Conservation (phyloP, 2,113 vertebrate species). For the Tachysurus fulvidraco region DNA sequence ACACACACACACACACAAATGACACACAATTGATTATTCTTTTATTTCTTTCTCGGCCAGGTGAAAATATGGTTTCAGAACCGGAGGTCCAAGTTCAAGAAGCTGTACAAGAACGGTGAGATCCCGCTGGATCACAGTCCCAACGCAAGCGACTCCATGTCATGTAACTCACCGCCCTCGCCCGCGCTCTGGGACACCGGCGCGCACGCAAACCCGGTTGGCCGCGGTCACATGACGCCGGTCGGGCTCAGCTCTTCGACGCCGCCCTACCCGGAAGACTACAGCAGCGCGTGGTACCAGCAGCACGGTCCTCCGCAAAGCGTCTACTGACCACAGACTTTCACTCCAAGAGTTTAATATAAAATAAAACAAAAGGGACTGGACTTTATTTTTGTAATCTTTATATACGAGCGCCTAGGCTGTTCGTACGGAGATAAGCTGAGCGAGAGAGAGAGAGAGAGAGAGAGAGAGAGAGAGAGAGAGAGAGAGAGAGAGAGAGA, state of each 20-base stretch:
- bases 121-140: constrained; percentile 94
- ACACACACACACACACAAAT: constrained; percentile 5
- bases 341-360: constrained; percentile 42
- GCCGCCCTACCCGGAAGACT: constrained; percentile 91
- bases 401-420: constrained; percentile 56
- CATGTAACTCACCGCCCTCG: constrained; percentile 92
- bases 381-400: constrained; percentile 52
- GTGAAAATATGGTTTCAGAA: constrained; percentile 99
- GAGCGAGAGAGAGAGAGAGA: constrained; percentile 12
- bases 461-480: neutral
- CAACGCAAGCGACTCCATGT: constrained; percentile 98
- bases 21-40: neutral
- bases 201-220: constrained; percentile 78
- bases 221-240: constrained; percentile 81
- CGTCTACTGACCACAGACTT: constrained; percentile 83
- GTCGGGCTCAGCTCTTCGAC: constrained; percentile 88
- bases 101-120: constrained; percentile 97
- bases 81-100: constrained; percentile 98
- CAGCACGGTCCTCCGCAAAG: constrained; percentile 88
- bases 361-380: constrained; percentile 41
- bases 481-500: constrained; percentile 10
- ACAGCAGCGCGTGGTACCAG: constrained; percentile 91
- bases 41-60: constrained; percentile 63
- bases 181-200: constrained; percentile 90
- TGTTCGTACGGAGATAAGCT: constrained; percentile 55